Evolutionary conservation across 2,113 vertebrate genomes (phyloP).

Genomic region (Triplophysa tibetana): DNA sequence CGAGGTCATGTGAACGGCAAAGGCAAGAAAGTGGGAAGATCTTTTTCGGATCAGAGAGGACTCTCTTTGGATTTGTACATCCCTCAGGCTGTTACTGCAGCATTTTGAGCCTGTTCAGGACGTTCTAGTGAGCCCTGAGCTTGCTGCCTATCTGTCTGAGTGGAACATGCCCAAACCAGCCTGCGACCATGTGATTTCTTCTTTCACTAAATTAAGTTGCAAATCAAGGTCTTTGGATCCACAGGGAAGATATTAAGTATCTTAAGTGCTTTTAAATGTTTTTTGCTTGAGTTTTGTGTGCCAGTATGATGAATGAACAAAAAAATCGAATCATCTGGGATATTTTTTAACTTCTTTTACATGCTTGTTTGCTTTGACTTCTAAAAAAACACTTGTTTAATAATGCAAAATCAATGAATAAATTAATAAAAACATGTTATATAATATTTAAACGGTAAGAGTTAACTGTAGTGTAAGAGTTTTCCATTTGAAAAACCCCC

Average conservation of each 20-base stretch:
- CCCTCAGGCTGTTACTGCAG: background rate
- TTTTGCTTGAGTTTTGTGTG: too few relatives aligned
- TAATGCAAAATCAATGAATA: too few relatives aligned
- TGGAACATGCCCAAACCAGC: constrained; percentile 14
- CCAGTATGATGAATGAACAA: too few relatives aligned
- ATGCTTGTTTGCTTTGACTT: too few relatives aligned
- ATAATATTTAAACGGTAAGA: background rate
- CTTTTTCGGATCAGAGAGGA: background rate
- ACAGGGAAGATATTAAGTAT: background rate
- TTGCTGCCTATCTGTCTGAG: constrained; percentile 9
- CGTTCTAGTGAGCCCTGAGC: background rate
- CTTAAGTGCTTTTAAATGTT: too few relatives aligned
- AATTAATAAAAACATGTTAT: background rate
- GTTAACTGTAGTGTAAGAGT: background rate
- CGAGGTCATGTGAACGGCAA: constrained; percentile 68
- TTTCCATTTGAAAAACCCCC: background rate
- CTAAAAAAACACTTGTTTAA: too few relatives aligned
- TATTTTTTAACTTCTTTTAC: too few relatives aligned
- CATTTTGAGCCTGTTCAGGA: background rate
- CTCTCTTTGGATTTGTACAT: constrained; percentile 1
- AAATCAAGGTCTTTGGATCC: constrained; percentile 1
- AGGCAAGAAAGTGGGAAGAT: constrained; percentile 27
- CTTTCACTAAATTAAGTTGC: constrained; percentile 42
- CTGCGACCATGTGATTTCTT: constrained; percentile 2
- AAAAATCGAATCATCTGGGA: too few relatives aligned